Base-by-base conservation (phyloP, 2,113 vertebrate genomes). In the Malurus elegans region DNA sequence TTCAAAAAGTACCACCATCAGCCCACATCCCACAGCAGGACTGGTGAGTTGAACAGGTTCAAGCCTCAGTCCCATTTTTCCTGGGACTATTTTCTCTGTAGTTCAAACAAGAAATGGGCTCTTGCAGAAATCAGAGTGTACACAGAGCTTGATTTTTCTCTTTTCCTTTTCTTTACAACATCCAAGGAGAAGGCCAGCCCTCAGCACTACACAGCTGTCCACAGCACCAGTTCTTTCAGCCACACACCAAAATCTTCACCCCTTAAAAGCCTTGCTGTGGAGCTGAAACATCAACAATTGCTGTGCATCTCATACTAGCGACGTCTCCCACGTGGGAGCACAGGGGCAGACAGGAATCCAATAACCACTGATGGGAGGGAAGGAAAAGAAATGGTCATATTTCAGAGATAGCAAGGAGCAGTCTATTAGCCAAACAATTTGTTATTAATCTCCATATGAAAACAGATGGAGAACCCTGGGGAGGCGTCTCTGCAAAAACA, bases 381-480 rank as follows among this genome's bases (percentile, higher is more conserved):
- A 78, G 26, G 34, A 74, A 94, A 85, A 95, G 34, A 94, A 96
- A 83, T 36, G 36, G 74, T 71, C 72, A 73, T 4, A 67, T 88
- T 90, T 92, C 79, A 88, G 51, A 79, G 56, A 78, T 4, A 89
- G 76, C 36, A 72, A 65, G 84, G 73, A 92, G 21, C 24, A 74
- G 67, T 88, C 90, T 96, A 97, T 93, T 96, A 94, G 82, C 75
- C 75, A 93, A 94, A 91, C 67, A 92, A 74, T 71, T 95, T 87
- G 66, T 85, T 96, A 96, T 93, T 95, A 90, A 88, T 92, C 82
- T 95, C 64, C 8, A 1, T 69, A 75, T 79, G 88, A 93, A 96
- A 93, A 90, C 90, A 92, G 94, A 95, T 67, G 88, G 95, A 93
- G 86, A 96, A 92, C 51, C 48, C 88, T 78, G 60, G 71, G 90